A percentile compares a stretch with the other conserved stretches of the same genome.
These are phyloP conservation scores for Herminia tarsipennalis DNA, from an alignment of 2,888 invertebrate genomes.

Conservation along the genomic window DNA sequence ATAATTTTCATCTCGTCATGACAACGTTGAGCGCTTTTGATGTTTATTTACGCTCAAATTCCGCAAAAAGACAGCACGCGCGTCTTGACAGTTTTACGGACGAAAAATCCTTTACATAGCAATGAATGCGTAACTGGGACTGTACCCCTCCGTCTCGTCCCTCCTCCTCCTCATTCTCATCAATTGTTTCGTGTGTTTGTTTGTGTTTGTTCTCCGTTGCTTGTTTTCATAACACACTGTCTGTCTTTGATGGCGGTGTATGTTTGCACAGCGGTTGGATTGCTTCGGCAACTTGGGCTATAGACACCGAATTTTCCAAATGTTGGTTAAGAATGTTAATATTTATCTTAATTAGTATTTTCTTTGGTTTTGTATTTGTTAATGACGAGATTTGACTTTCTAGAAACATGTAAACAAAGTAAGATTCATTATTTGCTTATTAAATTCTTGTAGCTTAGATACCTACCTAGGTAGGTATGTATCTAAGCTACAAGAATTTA, in stretches of 20 bases:
- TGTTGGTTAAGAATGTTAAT: conserved; percentile 26
- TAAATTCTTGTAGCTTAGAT: too few relatives aligned
- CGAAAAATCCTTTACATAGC: conserved; percentile 64
- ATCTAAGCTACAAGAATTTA: too few relatives aligned
- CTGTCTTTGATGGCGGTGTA: conserved; percentile 78
- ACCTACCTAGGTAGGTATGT: too few relatives aligned
- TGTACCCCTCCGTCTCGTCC: conserved; percentile 40
- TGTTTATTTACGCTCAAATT: conserved; percentile 47
- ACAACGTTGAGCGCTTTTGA: conserved; percentile 37
- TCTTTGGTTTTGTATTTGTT: too few relatives aligned
- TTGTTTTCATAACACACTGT: conserved; percentile 83
- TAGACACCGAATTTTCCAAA: conserved; percentile 52
- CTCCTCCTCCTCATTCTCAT: conserved; percentile 66
- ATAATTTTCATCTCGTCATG: conserved; percentile 42
- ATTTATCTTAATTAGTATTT: conserved; percentile 32
- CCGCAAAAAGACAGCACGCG: conserved; percentile 48
- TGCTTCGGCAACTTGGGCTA: conserved; percentile 59
- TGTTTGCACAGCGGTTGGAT: conserved; percentile 74
- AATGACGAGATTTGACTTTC: too few relatives aligned
- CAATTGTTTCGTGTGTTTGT: conserved; percentile 81
- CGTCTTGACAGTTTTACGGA: conserved; percentile 59
- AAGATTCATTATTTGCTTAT: too few relatives aligned
- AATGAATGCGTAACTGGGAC: conserved; percentile 60
- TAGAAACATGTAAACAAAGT: too few relatives aligned
- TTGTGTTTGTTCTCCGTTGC: conserved; percentile 79